Base-by-base conservation (phyloP, 2,113 vertebrate genomes). In the Pygoscelis antarcticus region DNA sequence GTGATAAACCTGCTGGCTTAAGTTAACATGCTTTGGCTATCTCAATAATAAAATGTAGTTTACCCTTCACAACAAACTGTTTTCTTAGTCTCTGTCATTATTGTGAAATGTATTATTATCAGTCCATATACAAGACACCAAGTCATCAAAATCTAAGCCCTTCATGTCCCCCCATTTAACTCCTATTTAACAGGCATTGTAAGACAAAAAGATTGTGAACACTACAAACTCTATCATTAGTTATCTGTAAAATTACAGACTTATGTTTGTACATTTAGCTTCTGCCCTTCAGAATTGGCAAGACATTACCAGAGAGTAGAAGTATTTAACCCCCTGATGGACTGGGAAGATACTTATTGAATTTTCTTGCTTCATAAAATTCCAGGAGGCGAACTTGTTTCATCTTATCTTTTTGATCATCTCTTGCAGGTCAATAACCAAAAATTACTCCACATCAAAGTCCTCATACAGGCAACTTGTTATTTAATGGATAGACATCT, bases 381-480 rank as follows among this genome's bases (percentile, higher is more conserved):
- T 66, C 76, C 88, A 80, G 49, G 57, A 83, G 62, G 55, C 40
- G 89, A 83, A 86, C 46, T 68, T 93, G 76, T 94, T 95, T 94
- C 77, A 91, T 96, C 84, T 92, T 80, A 74, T 94, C 90, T 93
- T 70, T 68, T 88, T 6, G 2, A 95, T 96, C 76, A 91, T 62
- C 74, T 95, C 88, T 77, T 89, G 70, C 66, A 89, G 79, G 72
- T 83, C 85, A 96, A 75, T 79, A 95, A 96, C 29, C 26, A 91
- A 94, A 90, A 96, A 93, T 82, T 76, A 92, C 71, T 85, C 61
- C 30, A 85, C 90, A 95, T 89, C 69, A 95, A 97, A 96, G 89
- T 42, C 25, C 30, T 89, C 49, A 80, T n/a, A 72, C 6, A 69
- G 57, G 69, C 47, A 93, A 89, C 46, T 84, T 93, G 25, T 68